These are phyloP conservation scores for Oncorhynchus mykiss DNA, from an alignment of 2,113 vertebrate genomes.

Conservation along the genomic window DNA sequence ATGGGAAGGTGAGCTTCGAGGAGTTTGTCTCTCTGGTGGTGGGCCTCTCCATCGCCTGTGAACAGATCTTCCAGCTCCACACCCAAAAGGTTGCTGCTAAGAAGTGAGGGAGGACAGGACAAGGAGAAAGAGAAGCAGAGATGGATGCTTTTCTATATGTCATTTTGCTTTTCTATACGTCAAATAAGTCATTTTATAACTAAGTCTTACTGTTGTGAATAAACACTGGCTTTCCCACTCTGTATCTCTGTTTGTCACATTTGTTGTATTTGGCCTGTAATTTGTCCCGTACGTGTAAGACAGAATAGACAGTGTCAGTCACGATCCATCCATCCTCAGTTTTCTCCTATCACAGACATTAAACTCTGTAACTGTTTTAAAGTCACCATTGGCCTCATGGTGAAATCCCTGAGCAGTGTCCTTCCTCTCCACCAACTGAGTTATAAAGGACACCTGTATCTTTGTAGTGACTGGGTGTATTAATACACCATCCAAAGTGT, in stretches of 20 bases:
- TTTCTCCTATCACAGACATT: too few relatives aligned
- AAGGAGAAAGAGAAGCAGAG: neutral
- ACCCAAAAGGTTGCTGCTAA: constrained; percentile 43
- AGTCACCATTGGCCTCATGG: too few relatives aligned
- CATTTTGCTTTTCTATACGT: neutral
- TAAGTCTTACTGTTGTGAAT: constrained; percentile 8
- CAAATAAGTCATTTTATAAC: constrained; percentile 7
- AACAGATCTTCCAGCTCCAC: constrained; percentile 71
- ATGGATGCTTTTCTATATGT: neutral
- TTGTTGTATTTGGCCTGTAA: neutral
- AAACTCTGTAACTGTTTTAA: too few relatives aligned
- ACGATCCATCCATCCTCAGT: too few relatives aligned
- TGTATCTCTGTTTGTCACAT: neutral
- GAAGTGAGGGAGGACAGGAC: constrained; percentile 36
- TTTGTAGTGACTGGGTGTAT: too few relatives aligned
- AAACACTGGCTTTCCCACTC: constrained; percentile 29
- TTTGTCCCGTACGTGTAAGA: too few relatives aligned
- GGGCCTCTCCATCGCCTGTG: constrained; percentile 85
- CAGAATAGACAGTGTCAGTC: too few relatives aligned
- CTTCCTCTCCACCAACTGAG: too few relatives aligned
- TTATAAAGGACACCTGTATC: too few relatives aligned
- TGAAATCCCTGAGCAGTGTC: too few relatives aligned
- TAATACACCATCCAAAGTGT: too few relatives aligned
- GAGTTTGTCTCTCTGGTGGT: constrained; percentile 87
- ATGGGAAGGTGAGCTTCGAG: constrained; percentile 86